phyloP scores from a whole-genome alignment of 2,888 invertebrate genomes.

The Eristalis intricaria region DNA sequence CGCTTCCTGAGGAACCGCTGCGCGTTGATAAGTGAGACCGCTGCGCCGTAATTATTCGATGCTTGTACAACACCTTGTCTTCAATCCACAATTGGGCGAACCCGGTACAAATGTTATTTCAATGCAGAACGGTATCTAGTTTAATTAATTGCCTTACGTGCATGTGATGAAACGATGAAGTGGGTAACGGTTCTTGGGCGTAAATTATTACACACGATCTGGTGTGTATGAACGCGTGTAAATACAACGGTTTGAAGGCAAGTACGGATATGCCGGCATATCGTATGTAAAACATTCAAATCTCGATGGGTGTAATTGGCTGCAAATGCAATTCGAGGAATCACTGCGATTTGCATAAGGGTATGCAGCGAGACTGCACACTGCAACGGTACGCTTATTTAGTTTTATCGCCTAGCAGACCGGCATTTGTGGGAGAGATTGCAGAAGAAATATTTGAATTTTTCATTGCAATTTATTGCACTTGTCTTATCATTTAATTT shows the following conservation, averaged over 20 bases:
- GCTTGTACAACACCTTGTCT: constrained; percentile 62
- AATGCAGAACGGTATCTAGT: constrained; percentile 43
- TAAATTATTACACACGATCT: constrained; percentile 45
- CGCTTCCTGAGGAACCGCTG: constrained; percentile 45
- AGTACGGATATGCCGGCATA: constrained; percentile 17
- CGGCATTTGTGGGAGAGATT: constrained; percentile 37
- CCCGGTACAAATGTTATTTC: constrained; percentile 62
- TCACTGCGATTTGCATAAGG: constrained; percentile 51
- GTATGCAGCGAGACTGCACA: constrained; percentile 8
- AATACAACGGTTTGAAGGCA: background rate
- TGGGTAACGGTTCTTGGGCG: constrained; percentile 46
- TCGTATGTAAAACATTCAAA: constrained; percentile 40
- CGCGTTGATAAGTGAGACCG: constrained; percentile 47
- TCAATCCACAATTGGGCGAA: constrained; percentile 39
- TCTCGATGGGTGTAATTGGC: constrained; percentile 54
- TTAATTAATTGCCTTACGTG: constrained; percentile 66
- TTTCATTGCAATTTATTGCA: constrained; percentile 55
- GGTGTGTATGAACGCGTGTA: background rate
- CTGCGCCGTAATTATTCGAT: constrained; percentile 57
- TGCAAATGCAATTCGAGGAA: constrained; percentile 59
- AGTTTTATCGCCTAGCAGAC: constrained; percentile 31
- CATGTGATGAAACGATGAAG: constrained; percentile 70
- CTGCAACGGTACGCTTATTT: constrained; percentile 44
- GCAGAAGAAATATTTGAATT: constrained; percentile 29
- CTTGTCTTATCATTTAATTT: constrained; percentile 43